Base-by-base conservation (phyloP, 2,113 vertebrate genomes). In the Blennius ocellaris region DNA sequence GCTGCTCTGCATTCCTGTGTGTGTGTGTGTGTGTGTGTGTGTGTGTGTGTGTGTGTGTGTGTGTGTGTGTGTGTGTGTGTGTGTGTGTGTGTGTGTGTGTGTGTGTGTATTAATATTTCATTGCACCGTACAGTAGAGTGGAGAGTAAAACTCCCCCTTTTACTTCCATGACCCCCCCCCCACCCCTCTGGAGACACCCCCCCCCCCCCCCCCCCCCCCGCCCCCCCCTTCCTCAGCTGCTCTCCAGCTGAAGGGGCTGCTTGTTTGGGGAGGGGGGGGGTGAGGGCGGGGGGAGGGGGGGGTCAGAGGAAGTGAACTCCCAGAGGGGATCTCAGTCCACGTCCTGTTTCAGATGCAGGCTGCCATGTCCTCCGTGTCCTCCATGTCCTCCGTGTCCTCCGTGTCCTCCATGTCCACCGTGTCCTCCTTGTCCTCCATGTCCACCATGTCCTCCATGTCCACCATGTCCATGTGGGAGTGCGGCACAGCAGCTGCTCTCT, bases 311-410 rank as follows among this genome's bases (percentile, higher is more conserved):
- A 96, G 94, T 93, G 43, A 92, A 90, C 92, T 94, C 94, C 94
- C 94, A 87, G 62, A 89, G 94, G 94, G 94, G 91, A 93, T 92
- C 87, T 86, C 82, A 84, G 94, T 90, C 92, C 82, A 93, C 87
- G 93, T 94, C 94, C 93, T 93, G 93, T 94, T 95, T 95, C 93
- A 87, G 89, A 95, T 94, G 92, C 93, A 89, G 91, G 94, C 93
- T 94, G 94, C 83, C n/a, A n/a, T n/a, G n/a, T n/a, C n/a, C n/a
- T n/a, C n/a, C n/a, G n/a, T n/a, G n/a, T n/a, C n/a, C n/a, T n/a
- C n/a, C n/a, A n/a, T n/a, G n/a, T n/a, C n/a, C n/a, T n/a, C n/a
- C n/a, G n/a, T n/a, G n/a, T n/a, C n/a, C n/a, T n/a, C n/a, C n/a
- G n/a, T n/a, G n/a, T n/a, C n/a, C n/a, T n/a, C n/a, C n/a, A n/a